Conservation (phyloP, 2,888 invertebrate species). For the Leucoma salicis region DNA sequence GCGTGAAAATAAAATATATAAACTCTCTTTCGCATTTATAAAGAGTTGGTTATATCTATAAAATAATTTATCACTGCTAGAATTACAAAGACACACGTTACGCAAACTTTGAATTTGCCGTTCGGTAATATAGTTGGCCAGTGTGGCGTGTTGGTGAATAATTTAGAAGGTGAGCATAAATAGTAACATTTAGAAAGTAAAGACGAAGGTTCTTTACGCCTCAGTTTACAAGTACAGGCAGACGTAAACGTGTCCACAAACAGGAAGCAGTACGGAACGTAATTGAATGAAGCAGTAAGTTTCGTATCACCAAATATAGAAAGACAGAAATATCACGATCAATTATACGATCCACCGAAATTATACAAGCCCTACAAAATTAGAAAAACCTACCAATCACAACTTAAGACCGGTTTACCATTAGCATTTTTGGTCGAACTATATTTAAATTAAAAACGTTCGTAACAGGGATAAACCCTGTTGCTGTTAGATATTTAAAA, state of each 20-base stretch:
- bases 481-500: no score
- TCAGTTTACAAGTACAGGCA: slow-evolving; percentile 26
- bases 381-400: no score
- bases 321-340: no score
- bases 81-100: slow-evolving; percentile 23
- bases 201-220: slow-evolving; percentile 27
- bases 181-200: slow-evolving; percentile 35
- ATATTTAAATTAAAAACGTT: no score
- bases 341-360: no score
- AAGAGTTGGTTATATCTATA: slow-evolving; percentile 10
- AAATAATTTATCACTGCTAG: slow-evolving; percentile 20
- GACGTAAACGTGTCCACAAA: slow-evolving; percentile 31
- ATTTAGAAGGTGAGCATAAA: slow-evolving; percentile 38
- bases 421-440: no score
- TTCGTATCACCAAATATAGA: neutral
- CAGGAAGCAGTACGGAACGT: slow-evolving; percentile 39
- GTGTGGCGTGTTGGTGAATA: slow-evolving; percentile 28
- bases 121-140: slow-evolving; percentile 23
- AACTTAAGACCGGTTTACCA: no score
- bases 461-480: no score
- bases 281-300: slow-evolving; percentile 11
- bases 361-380: no score
- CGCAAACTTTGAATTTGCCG: slow-evolving; percentile 23
- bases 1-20: neutral
- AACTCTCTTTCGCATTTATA: no score